These are phyloP conservation scores for Pseudococcus jackbeardsleyi DNA, from an alignment of 2,888 invertebrate genomes.

Conservation along the genomic window DNA sequence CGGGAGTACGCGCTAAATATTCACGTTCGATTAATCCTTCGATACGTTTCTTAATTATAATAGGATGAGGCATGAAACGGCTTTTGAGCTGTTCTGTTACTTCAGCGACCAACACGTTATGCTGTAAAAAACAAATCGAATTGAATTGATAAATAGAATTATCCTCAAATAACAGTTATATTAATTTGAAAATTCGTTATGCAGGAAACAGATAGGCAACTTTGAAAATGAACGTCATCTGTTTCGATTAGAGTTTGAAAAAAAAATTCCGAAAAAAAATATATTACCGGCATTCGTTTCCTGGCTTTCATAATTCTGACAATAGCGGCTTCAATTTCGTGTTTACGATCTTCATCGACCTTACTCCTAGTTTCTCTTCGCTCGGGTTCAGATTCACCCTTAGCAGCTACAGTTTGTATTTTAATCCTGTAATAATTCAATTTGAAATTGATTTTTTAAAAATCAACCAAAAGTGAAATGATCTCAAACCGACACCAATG, in stretches of 20 bases:
- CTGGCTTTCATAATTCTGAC: conserved; percentile 99
- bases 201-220: too few relatives aligned
- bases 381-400: conserved; percentile 99
- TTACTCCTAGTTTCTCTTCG: conserved; percentile 97
- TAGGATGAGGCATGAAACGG: conserved; percentile 97
- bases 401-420: conserved; percentile 94
- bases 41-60: conserved; percentile 98
- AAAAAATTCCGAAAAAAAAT: background rate
- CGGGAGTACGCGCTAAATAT: conserved; percentile 96
- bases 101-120: conserved; percentile 95
- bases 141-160: background rate
- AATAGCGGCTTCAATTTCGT: conserved; percentile 99
- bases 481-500: background rate
- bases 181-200: background rate
- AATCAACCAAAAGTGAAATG: conserved; percentile 6
- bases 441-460: background rate
- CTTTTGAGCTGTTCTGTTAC: conserved; percentile 97
- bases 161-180: background rate
- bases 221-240: too few relatives aligned
- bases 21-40: conserved; percentile 99
- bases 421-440: conserved; percentile 78
- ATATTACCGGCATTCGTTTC: conserved; percentile 87
- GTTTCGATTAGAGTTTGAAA: background rate
- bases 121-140: conserved; percentile 73
- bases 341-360: conserved; percentile 98